Evolutionary conservation across 2,888 invertebrate genomes (phyloP), one percentile per base, ranked within the genome.

Genomic region (Busseola fusca): DNA sequence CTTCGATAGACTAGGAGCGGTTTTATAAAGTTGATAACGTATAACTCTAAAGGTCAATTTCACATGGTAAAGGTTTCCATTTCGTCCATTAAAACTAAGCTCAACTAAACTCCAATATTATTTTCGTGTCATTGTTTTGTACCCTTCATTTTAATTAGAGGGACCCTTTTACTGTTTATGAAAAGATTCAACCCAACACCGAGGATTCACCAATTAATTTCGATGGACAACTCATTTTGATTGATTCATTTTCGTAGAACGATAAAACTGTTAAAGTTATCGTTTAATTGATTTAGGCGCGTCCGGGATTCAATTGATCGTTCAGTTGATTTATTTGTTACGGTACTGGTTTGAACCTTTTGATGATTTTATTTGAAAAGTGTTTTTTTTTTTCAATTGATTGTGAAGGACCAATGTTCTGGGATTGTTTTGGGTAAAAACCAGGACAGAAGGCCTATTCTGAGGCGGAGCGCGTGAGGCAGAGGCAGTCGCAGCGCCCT

Each of bases 61-160:
- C 18, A 25, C 0, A 30, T 40, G 21, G 40, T 42, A 48, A 57
- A 37, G 37, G 14, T 37, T 57, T 16, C 27, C 48, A 74, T 14
- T 75, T n/a, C 21, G 12, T 25, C 69, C n/a, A 73, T 73, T 76
- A 50, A 68, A 52, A 68, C 50, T 50, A 58, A 50, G 9, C 40
- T 40, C 40, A 40, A 57, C 50, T 68, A 25, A 76, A 76, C 9
- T 74, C 45, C 25, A 76, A 69, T 74, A 69, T 40, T 25, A 52
- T 42, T n/a, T 25, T n/a, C 27, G 25, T 52, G 27, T 40, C 52
- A 27, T 65, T 69, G 59, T 57, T 63, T 80, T 57, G 73, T 83
- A 79, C 76, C 79, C 69, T 81, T 82, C 69, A 77, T 83, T 84
- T 84, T 85, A 86, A 85, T 85, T 84, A 82, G 57, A 72, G 64